Base-by-base conservation (phyloP, 2,888 invertebrate species). In the Octonoba sinensis region DNA sequence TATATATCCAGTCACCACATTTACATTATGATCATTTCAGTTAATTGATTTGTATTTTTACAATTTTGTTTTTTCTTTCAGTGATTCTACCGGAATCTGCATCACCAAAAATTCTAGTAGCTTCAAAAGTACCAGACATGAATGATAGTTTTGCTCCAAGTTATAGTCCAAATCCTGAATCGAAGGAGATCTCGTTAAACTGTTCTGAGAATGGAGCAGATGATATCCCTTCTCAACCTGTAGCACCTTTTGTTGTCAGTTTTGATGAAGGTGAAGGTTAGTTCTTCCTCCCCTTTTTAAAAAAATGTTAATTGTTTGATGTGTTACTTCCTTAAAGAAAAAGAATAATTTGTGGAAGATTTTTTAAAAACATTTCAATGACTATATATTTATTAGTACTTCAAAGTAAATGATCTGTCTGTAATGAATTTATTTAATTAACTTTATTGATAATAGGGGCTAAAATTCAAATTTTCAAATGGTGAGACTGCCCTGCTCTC, bases 181-280 rank as follows among this genome's bases (percentile, higher is more conserved):
- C 57, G 12, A 24, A 22, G 18, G 62, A 62, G 36, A 62, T n/a
- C n/a, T 62, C 36, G 18, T 62, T 44, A 15, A 62, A 13, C n/a
- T 1, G 46, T 2, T 12, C 18, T 1, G 20, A 24, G 86, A 88
- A 88, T 83, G 88, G 88, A 82, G 87, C 88, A 64, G 87, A 66
- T 8, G 62, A 1, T 18, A 51, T 18, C 49, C 49, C 49, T 49
- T 65, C 81, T 84, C 93, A 93, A 88, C 62, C 71, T 36, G 67
- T 84, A n/a, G 59, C 57, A 22, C 92, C 93, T 56, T 91, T 93
- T 86, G 93, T 93, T 87, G 93, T 93, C 88, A 93, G 92, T 91
- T 93, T 93, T 89, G 93, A 93, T 91, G 93, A 93, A 93, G 93
- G 93, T 93, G 93, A 93, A 70, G 70, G 70, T 59, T 16, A 12